Conservation (phyloP, 2,888 invertebrate species). For the Heliconius ismenius region DNA sequence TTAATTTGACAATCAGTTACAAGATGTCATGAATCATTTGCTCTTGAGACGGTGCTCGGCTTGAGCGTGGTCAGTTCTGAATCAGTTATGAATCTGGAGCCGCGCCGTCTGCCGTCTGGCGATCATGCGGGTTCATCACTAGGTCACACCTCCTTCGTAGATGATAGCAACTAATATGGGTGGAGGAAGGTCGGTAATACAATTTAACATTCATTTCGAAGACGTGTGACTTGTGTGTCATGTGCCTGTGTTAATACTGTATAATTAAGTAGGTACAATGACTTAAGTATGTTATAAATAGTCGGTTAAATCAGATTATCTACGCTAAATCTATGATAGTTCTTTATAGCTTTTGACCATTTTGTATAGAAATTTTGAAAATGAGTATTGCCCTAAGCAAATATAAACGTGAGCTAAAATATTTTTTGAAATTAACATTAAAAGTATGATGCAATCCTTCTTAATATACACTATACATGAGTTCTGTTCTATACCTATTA, state of each 20-base stretch:
- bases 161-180: conserved; percentile 36
- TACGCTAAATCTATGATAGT: neutral
- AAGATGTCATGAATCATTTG: conserved; percentile 41
- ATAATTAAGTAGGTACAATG: neutral
- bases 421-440: neutral
- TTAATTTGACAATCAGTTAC: conserved; percentile 28
- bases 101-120: conserved; percentile 74
- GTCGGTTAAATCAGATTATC: neutral
- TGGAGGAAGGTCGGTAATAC: conserved; percentile 26
- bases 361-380: neutral
- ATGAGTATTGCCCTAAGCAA: neutral
- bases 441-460: neutral
- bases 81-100: conserved; percentile 57
- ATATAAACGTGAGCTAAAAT: neutral
- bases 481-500: too few relatives aligned
- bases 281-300: neutral
- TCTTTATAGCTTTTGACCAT: neutral
- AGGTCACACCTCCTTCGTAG: conserved; percentile 59
- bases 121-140: conserved; percentile 58
- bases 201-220: neutral
- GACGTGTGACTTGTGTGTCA: neutral
- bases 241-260: neutral
- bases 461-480: too few relatives aligned
- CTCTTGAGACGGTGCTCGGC: conserved; percentile 48
- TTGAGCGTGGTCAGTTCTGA: conserved; percentile 62